Evolutionary conservation across 1,140 invertebrate genomes (phyloP).

Genomic region (Drosophila aff.): DNA sequence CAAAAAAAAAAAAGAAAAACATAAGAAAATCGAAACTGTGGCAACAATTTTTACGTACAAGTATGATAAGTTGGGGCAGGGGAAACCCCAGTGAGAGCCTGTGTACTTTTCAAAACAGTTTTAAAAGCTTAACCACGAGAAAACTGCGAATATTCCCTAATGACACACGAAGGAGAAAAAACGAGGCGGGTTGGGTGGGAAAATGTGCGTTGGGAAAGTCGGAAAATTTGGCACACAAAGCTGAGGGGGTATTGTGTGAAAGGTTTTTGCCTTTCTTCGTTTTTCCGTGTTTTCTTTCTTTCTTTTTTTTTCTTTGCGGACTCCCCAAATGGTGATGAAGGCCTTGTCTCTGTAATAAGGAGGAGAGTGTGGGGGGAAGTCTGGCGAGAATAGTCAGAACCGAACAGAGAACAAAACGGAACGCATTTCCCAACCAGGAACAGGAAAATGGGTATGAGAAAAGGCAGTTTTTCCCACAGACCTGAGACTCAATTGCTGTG

Average conservation of each 20-base stretch:
- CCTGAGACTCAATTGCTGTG: constrained; percentile 45
- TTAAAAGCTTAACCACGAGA: constrained; percentile 81
- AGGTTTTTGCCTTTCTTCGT: constrained; percentile 20
- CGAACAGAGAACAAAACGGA: constrained; percentile 9
- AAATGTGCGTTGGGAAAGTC: constrained; percentile 10
- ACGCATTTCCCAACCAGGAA: constrained; percentile 27
- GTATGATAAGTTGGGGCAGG: constrained; percentile 15
- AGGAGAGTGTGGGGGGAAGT: constrained; percentile 4
- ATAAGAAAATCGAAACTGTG: constrained; percentile 14
- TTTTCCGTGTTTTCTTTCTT: neutral
- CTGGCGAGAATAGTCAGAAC: constrained; percentile 30
- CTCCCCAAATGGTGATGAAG: constrained; percentile 32
- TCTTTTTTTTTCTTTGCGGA: neutral
- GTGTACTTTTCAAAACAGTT: constrained; percentile 78
- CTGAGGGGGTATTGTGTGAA: constrained; percentile 24
- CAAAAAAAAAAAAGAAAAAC: neutral
- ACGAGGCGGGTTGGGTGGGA: neutral
- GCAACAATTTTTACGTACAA: constrained; percentile 37
- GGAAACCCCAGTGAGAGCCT: constrained; percentile 13
- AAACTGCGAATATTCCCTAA: constrained; percentile 81
- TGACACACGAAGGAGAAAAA: constrained; percentile 43
- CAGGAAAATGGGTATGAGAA: neutral
- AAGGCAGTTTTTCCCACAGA: constrained; percentile 16
- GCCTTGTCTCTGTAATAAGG: constrained; percentile 17
- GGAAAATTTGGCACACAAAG: constrained; percentile 48